phyloP scores from a whole-genome alignment of 2,888 invertebrate genomes.

The Acleris cristana region DNA sequence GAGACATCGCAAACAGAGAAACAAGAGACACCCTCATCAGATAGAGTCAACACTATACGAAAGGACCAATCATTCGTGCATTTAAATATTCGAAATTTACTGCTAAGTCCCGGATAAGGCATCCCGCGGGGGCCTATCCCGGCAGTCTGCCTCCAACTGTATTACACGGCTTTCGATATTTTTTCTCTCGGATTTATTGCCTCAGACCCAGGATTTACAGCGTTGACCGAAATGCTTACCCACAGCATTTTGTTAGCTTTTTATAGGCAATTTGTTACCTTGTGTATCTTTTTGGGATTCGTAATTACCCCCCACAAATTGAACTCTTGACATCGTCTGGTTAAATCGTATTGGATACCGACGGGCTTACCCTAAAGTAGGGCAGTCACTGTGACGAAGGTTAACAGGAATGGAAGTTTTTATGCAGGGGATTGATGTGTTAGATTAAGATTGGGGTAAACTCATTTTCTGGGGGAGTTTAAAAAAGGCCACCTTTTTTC shows the following conservation, averaged over 20 bases:
- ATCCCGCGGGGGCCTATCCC: constrained; percentile 46
- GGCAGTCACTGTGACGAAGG: constrained; percentile 7
- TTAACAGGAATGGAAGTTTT: neutral
- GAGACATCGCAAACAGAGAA: constrained; percentile 21
- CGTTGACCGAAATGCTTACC: constrained; percentile 79
- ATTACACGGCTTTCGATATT: constrained; percentile 76
- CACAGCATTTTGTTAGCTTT: constrained; percentile 79
- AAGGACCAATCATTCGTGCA: constrained; percentile 43
- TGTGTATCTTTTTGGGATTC: constrained; percentile 74
- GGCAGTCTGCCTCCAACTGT: constrained; percentile 62
- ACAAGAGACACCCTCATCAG: constrained; percentile 43
- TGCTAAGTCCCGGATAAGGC: constrained; percentile 39
- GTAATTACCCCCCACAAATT: constrained; percentile 67
- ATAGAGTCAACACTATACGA: constrained; percentile 45
- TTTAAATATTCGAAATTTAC: constrained; percentile 46
- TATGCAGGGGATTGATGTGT: neutral
- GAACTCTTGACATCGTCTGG: constrained; percentile 55
- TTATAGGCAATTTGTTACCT: constrained; percentile 81
- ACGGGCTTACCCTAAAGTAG: constrained; percentile 33
- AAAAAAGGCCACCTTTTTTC: too few species aligned
- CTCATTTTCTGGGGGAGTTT: too few species aligned
- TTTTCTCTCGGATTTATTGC: constrained; percentile 72
- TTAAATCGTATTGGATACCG: constrained; percentile 39
- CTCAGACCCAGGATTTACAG: constrained; percentile 73
- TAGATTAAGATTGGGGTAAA: neutral